Conservation (phyloP, 2,113 vertebrate species). For the Carollia perspicillata region DNA sequence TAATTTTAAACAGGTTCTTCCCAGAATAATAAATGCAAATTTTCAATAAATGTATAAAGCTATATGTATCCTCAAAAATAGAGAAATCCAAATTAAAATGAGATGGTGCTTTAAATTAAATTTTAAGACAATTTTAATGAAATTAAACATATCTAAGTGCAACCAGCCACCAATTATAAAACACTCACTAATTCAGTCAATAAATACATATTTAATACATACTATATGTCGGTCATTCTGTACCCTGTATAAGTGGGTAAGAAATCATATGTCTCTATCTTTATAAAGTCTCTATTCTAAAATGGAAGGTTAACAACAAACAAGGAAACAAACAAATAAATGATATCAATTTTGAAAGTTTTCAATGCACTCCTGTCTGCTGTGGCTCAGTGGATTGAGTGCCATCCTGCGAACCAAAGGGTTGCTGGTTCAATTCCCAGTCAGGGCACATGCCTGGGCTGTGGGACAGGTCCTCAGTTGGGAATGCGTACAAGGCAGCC, state of each 20-base stretch:
- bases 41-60: not conserved
- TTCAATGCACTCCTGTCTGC: not conserved
- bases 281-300: not conserved
- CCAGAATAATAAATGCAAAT: slow-evolving; percentile 2
- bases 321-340: not conserved
- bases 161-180: not conserved
- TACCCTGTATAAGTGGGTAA: not conserved
- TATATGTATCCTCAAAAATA: not conserved
- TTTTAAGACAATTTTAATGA: not conserved
- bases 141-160: not conserved
- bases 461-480: too few species aligned
- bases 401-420: too few species aligned
- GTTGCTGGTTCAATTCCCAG: too few species aligned
- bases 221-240: not conserved
- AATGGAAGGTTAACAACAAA: not conserved
- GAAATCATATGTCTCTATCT: not conserved
- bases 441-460: too few species aligned
- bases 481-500: too few species aligned
- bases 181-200: not conserved
- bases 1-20: not conserved
- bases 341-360: not conserved
- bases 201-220: not conserved
- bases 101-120: not conserved
- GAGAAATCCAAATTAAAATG: not conserved
- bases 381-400: too few species aligned